These are phyloP conservation scores for Orchestes rusci DNA, from an alignment of 2,888 invertebrate species.

Conservation along the genomic window DNA sequence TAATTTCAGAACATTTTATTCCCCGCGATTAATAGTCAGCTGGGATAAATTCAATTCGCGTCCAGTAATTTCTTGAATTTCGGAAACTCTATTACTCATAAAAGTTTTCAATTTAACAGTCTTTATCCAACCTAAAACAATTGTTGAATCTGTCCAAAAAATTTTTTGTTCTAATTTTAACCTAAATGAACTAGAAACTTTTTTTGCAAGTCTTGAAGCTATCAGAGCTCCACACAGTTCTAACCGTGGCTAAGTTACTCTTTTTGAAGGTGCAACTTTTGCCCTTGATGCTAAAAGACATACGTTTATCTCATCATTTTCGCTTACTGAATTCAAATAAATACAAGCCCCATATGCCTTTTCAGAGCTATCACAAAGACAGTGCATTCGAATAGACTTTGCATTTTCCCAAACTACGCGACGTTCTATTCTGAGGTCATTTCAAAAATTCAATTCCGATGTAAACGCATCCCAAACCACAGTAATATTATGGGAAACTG, in stretches of 20 bases:
- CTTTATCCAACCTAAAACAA: no score
- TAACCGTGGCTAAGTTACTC: background rate
- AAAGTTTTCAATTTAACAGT: no score
- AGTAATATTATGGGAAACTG: constrained; percentile 1
- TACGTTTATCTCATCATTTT: background rate
- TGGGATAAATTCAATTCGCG: background rate
- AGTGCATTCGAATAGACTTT: background rate
- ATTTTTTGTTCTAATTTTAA: background rate
- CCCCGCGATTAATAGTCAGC: no score
- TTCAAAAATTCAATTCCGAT: constrained; percentile 4
- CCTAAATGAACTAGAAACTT: background rate
- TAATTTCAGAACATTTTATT: background rate
- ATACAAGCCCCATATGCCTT: no score
- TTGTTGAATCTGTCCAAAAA: no score
- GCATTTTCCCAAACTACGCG: background rate
- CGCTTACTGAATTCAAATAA: background rate
- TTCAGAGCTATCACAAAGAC: background rate
- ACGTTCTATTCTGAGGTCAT: constrained; percentile 5
- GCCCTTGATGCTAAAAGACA: background rate
- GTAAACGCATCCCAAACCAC: no score
- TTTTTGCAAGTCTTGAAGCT: no score
- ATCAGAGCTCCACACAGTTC: no score
- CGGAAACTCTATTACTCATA: no score
- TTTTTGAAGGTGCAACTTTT: background rate
- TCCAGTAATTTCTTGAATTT: background rate